These are phyloP conservation scores for Drosophila fuyamai DNA, from an alignment of 1,140 invertebrate genomes.

Conservation along the genomic window DNA sequence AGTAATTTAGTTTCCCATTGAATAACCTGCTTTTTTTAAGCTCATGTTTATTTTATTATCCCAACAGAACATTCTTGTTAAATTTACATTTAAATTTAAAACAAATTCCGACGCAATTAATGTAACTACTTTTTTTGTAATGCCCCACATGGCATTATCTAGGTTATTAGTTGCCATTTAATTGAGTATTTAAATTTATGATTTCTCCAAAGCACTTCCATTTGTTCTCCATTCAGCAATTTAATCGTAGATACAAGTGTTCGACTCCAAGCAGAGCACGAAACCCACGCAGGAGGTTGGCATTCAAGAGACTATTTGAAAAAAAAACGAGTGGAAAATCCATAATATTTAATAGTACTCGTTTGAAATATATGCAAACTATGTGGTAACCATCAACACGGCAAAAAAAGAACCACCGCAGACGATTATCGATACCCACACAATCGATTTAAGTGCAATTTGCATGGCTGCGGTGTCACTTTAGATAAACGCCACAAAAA, in stretches of 20 bases:
- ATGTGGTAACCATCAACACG: conserved; percentile 45
- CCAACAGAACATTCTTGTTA: conserved; percentile 8
- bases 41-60: neutral
- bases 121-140: neutral
- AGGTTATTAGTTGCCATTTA: conserved; percentile 24
- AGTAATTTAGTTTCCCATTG: too few species aligned
- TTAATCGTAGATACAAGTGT: conserved; percentile 29
- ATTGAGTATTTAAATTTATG: conserved; percentile 20
- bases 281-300: conserved; percentile 43
- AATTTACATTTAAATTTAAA: conserved; percentile 14
- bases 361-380: conserved; percentile 65
- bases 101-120: conserved; percentile 22
- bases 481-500: conserved; percentile 49
- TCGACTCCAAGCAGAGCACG: conserved; percentile 21
- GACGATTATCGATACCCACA: conserved; percentile 68
- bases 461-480: conserved; percentile 58
- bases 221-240: conserved; percentile 31
- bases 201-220: conserved; percentile 18
- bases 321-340: conserved; percentile 30
- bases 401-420: conserved; percentile 32
- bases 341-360: conserved; percentile 51
- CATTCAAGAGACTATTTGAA: conserved; percentile 22
- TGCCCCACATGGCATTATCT: conserved; percentile 10
- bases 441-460: conserved; percentile 53
- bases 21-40: too few species aligned